Evolutionary conservation across 2,797 vertebrate genomes (phyloP).

Genomic region (Jordanella pulchra): DNA sequence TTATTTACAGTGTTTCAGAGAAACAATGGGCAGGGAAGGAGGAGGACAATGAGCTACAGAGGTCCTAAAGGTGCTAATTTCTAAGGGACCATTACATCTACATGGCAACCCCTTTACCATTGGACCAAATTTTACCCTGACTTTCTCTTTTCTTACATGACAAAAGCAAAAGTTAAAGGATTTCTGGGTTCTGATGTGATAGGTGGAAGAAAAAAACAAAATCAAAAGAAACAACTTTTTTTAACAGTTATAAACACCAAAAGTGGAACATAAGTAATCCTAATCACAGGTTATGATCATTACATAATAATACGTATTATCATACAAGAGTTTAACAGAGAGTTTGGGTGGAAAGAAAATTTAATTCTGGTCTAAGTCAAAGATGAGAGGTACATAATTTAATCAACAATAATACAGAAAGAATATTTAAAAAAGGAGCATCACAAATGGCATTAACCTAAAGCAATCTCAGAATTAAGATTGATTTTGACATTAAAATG

Average conservation of each 20-base stretch:
- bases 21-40: not conserved
- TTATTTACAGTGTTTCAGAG: not conserved
- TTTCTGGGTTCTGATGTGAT: not conserved
- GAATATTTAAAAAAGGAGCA: not conserved
- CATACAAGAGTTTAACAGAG: not conserved
- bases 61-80: not conserved
- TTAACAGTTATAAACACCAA: too few relatives aligned
- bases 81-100: not conserved
- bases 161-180: not conserved
- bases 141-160: not conserved
- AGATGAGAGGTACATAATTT: not conserved
- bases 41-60: not conserved
- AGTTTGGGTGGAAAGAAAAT: not conserved
- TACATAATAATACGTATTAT: not conserved
- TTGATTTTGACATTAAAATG: not conserved
- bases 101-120: not conserved
- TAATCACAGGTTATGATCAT: not conserved
- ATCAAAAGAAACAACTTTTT: not conserved
- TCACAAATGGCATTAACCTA: not conserved
- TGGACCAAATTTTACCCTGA: too few relatives aligned
- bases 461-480: not conserved
- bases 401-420: not conserved
- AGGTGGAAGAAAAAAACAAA: not conserved
- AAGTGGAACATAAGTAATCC: not conserved
- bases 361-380: not conserved